Base-by-base conservation (phyloP, 2,113 vertebrate genomes). In the Microcebus lehilahytsara region DNA sequence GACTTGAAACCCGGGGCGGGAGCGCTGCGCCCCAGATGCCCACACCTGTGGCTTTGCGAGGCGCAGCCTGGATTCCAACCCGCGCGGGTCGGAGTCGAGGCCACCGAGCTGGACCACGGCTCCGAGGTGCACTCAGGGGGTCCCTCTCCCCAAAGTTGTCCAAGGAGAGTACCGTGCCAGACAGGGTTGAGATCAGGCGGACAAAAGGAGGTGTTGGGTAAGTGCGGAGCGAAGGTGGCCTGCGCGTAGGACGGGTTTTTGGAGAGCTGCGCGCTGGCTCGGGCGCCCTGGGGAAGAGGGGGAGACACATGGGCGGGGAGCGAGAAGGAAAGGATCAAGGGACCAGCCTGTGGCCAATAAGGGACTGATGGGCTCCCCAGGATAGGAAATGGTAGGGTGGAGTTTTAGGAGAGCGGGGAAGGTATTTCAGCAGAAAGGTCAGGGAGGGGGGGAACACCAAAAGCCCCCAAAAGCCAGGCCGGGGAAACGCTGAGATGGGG, bases 31-130 rank as follows among this genome's bases (percentile, higher is more conserved):
- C 56, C 30, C 11, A 3, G 42, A 16, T 71, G 67, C 66, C 84
- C 62, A 49, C 67, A 97, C 97, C 91, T 95, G 96, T 85, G 93
- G 95, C 91, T 91, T 37, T 8, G 51, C 16, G 3, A 11, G 56
- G 17, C 25, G 25, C 60, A 78, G 64, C 56, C 46, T 6, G 34
- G n/a, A 13, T 19, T 51, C 67, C 37, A 53, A 66, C 42, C 6
- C 34, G 1, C 1, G 6, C 3, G 3, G 3, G 11, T 2, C 1
- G 17, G 78, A 37, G 56, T 34, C 3, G 3, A 46, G 37, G 17
- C 51, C 42, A 13, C 27, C 5, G 4, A 37, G 42, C 11, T 19
- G 51, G 32, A 37, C 19, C 85, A 3, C 40, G 20, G 62, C 16
- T 64, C 89, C 1, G 5, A 67, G 74, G n/a, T 22, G 25, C 60